Percentiles rank a stretch among this genome's conserved stretches.
Conservation (phyloP, 1,140 invertebrate species). For the Nebria ingens region DNA sequence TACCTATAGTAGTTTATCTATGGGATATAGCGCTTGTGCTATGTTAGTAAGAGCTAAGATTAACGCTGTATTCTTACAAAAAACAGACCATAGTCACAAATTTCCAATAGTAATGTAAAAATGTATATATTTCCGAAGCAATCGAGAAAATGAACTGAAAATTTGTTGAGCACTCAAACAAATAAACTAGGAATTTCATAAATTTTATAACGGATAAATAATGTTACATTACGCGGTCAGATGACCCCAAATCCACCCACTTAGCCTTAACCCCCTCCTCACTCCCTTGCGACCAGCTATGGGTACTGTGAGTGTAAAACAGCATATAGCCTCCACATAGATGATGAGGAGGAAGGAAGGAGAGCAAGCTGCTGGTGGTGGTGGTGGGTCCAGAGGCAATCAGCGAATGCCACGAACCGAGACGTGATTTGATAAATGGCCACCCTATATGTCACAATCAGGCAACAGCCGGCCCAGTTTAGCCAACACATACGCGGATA, state of each 20-base stretch:
- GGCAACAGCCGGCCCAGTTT: slow-evolving; percentile 7
- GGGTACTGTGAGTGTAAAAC: background rate
- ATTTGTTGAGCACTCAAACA: background rate
- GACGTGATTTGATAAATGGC: slow-evolving; percentile 5
- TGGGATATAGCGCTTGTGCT: too few relatives aligned
- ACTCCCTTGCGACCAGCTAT: too few relatives aligned
- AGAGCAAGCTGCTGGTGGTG: background rate
- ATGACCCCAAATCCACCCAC: too few relatives aligned
- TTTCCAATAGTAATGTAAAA: too few relatives aligned
- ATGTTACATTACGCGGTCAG: background rate
- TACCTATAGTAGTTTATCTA: too few relatives aligned
- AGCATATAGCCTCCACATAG: background rate
- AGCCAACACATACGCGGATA: background rate
- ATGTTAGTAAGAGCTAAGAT: too few relatives aligned
- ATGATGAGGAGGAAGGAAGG: background rate
- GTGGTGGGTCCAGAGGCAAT: slow-evolving; percentile 5
- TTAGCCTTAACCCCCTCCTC: too few relatives aligned
- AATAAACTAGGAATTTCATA: background rate
- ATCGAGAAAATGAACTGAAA: background rate
- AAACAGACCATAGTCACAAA: too few relatives aligned
- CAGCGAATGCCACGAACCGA: slow-evolving; percentile 3
- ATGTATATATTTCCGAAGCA: too few relatives aligned
- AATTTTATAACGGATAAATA: background rate
- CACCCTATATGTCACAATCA: slow-evolving; percentile 9
- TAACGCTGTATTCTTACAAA: too few relatives aligned